Evolutionary conservation across 2,113 vertebrate species (phyloP).

Genomic region (Pollimyrus isidori): DNA sequence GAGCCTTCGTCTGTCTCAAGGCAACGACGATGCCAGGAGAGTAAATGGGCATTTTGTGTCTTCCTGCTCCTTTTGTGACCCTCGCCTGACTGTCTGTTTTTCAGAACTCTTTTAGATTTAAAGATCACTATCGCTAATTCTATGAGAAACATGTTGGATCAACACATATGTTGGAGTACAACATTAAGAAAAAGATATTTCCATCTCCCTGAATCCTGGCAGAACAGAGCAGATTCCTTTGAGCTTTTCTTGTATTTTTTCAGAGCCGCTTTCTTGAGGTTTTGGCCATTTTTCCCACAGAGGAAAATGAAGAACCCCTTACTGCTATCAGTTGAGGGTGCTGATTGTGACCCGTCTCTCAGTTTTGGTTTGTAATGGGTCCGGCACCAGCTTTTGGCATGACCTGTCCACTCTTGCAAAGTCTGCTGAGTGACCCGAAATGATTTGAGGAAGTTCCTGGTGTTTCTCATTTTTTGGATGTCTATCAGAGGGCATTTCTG

Average conservation of each 20-base stretch:
- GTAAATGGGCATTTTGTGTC: constrained; percentile 22
- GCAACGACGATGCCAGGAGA: constrained; percentile 15
- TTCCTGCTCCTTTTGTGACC: constrained; percentile 11
- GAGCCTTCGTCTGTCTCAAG: background rate
- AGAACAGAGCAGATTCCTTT: constrained; percentile 25
- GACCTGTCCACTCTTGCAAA: background rate
- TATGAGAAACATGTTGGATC: constrained; percentile 13
- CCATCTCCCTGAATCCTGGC: constrained; percentile 23
- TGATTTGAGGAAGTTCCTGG: background rate
- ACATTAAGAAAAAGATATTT: constrained; percentile 21
- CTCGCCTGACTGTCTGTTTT: background rate
- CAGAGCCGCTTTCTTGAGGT: constrained; percentile 10
- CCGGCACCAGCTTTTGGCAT: background rate
- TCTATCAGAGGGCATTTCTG: background rate
- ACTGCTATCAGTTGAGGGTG: background rate
- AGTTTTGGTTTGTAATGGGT: background rate
- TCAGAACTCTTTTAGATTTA: background rate
- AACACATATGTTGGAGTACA: constrained; percentile 17
- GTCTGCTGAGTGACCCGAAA: background rate
- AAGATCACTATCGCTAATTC: constrained; percentile 26
- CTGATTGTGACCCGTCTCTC: background rate
- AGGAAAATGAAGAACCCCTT: background rate
- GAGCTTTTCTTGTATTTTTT: constrained; percentile 14
- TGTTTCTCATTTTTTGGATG: background rate
- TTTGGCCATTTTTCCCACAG: constrained; percentile 11